phyloP scores from a whole-genome alignment of 2,888 invertebrate species.

The Dasysyrphus tricinctus region DNA sequence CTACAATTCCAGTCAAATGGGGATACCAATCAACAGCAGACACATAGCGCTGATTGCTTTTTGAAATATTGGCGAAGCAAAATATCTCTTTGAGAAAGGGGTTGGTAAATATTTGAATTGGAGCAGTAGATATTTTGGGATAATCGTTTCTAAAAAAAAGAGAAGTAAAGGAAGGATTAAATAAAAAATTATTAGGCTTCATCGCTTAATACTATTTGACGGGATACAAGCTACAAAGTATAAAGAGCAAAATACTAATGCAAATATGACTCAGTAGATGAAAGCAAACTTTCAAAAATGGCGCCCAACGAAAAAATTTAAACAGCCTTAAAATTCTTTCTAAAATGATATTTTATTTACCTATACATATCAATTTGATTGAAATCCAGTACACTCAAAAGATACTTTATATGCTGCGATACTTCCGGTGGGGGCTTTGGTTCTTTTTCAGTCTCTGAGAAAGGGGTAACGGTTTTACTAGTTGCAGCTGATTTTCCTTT shows the following conservation, averaged over 20 bases:
- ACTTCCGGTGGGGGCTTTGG: constrained; percentile 78
- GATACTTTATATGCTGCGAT: constrained; percentile 80
- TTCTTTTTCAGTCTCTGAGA: constrained; percentile 65
- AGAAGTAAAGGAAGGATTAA: no score
- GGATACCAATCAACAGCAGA: constrained; percentile 89
- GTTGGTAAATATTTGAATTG: constrained; percentile 79
- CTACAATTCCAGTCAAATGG: constrained; percentile 88
- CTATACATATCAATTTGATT: constrained; percentile 83
- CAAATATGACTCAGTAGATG: no score
- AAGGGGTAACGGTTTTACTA: constrained; percentile 62
- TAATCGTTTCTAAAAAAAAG: constrained; percentile 81
- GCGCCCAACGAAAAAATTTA: not conserved
- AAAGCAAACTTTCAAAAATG: not conserved
- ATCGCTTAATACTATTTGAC: no score
- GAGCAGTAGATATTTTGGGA: constrained; percentile 78
- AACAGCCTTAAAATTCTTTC: no score
- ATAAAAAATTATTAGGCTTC: no score
- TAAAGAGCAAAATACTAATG: no score
- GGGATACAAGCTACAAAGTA: no score
- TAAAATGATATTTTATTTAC: constrained; percentile 72
- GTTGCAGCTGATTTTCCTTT: constrained; percentile 78
- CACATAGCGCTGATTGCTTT: constrained; percentile 88
- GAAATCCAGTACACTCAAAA: constrained; percentile 82
- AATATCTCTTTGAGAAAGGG: constrained; percentile 83
- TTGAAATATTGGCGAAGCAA: constrained; percentile 87